Evolutionary conservation across 2,888 invertebrate species (phyloP), one percentile per base, ranked within the genome.

Genomic region (Agonum fuliginosum): DNA sequence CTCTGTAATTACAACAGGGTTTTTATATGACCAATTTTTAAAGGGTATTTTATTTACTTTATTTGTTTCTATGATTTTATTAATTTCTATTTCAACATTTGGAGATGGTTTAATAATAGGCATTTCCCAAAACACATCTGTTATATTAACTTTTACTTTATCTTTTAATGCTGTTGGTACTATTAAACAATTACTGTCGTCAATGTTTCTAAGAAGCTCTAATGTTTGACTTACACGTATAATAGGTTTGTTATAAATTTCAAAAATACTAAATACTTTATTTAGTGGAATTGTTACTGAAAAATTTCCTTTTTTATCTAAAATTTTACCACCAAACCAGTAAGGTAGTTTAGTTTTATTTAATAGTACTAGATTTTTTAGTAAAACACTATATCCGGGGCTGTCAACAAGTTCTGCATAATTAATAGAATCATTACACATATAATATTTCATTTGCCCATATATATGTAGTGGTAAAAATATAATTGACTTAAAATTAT

Each of bases 171-270:
- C 4, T 46, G 5, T 8, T 46, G 46, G 3, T 6, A 46, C 8
- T 46, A 46, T 46, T 46, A 46, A 46, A 46, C 46, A 46, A 46
- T 46, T 46, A 6, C 5, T 8, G 46, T 46, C 46, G 8, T 8
- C 8, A 46, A 8, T 17, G 8, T 46, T 46, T 46, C 46, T 46
- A 3, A 46, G 1, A 17, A 46, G 8, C 8, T 46, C 46, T 6
- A 46, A 3, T 46, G 46, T 6, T 17, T 46, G 46, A 17, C 5
- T 17, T 17, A 46, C 46, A 6, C 17, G 3, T 17, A 46, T 6
- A 6, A 46, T 46, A 46, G 46, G 46, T 46, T 46, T 46, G 46
- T 46, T 46, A 46, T 46, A 46, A 6, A 6, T 46, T 46, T 46
- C 46, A 46, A 46, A 46, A 6, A 46, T 6, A 17, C 17, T 6